Conservation (phyloP, 1,140 invertebrate species). For the Sinonovacula constricta region DNA sequence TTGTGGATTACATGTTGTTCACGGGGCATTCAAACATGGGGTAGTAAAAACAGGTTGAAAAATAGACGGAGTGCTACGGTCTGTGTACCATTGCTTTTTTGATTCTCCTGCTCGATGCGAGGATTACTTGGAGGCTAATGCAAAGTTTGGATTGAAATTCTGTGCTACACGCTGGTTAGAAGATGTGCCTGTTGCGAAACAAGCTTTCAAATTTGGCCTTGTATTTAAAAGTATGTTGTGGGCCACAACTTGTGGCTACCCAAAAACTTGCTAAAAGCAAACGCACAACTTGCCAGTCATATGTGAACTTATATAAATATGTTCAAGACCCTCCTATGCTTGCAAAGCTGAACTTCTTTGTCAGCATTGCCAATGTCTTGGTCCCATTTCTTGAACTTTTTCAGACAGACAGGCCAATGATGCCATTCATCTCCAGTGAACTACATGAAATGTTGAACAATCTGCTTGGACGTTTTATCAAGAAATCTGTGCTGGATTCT, state of each 20-base stretch:
- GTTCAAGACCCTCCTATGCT: constrained; percentile 21
- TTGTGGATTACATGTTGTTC: constrained; percentile 36
- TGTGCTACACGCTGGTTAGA: constrained; percentile 36
- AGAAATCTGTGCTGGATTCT: constrained; percentile 27
- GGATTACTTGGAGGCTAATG: constrained; percentile 80
- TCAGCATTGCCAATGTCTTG: constrained; percentile 16
- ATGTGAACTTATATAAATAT: constrained; percentile 9
- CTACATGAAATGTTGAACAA: constrained; percentile 18
- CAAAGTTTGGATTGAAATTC: constrained; percentile 33
- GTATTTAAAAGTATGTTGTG: constrained; percentile 9
- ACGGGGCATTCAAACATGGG: constrained; percentile 37
- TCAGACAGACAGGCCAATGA: constrained; percentile 42
- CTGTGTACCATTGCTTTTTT: constrained; percentile 46
- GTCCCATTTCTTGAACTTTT: constrained; percentile 38
- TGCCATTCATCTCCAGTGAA: constrained; percentile 38
- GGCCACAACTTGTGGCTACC: not conserved
- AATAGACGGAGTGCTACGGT: constrained; percentile 23
- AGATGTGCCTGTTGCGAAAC: constrained; percentile 26
- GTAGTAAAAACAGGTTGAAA: constrained; percentile 21
- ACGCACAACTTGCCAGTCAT: constrained; percentile 33
- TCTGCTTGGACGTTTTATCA: constrained; percentile 29
- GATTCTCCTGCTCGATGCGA: constrained; percentile 81
- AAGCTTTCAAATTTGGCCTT: constrained; percentile 21
- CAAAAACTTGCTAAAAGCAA: constrained; percentile 19
- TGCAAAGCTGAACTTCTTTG: constrained; percentile 30